Evolutionary conservation across 1,140 invertebrate species (phyloP), one percentile per base, ranked within the genome.

Genomic region (Zaprionus ghesquierei): DNA sequence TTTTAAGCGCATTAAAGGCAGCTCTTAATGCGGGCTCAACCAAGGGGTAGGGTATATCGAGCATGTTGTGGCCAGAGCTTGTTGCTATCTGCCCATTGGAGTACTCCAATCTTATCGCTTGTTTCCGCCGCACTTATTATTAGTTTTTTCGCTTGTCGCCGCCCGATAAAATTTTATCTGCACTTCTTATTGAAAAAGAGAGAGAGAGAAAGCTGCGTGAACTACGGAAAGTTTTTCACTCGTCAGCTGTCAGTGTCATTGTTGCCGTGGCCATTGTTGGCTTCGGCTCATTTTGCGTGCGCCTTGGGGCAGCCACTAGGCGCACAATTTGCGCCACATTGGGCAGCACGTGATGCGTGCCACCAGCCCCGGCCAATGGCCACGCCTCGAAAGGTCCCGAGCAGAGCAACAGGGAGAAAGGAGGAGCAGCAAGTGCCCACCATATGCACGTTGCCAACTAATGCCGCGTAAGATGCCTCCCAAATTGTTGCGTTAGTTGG

Each of bases 261-360:
- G 13, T 15, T 20, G 5, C 23, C 56, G 18, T 50, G 6, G 55
- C 15, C 23, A 27, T 68, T 63, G 56, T 73, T 66, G 69, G 71
- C 72, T 87, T 80, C 84, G 71, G 70, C 72, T 72, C 60, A 74
- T 70, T 80, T 77, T 70, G 64, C 15, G 73, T 69, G 49, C 49
- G 75, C 41, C 51, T 49, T 54, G 35, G n/a, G 33, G 22, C 31
- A 46, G 54, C 27, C 68, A 71, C 62, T 53, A 60, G 35, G 29
- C 58, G 55, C 53, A 77, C 71, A 66, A 61, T 87, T 89, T 81
- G 58, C 77, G 73, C 59, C 72, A 87, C 84, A 87, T 87, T 87
- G 65, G 69, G 73, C 84, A 87, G 77, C 77, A 77, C 73, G 79
- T 89, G 84, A 84, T 84, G 84, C 84, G 86, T 84, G 75, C 53